These are phyloP conservation scores for Phyllotreta striolata DNA, from an alignment of 2,888 invertebrate species.

Conservation along the genomic window DNA sequence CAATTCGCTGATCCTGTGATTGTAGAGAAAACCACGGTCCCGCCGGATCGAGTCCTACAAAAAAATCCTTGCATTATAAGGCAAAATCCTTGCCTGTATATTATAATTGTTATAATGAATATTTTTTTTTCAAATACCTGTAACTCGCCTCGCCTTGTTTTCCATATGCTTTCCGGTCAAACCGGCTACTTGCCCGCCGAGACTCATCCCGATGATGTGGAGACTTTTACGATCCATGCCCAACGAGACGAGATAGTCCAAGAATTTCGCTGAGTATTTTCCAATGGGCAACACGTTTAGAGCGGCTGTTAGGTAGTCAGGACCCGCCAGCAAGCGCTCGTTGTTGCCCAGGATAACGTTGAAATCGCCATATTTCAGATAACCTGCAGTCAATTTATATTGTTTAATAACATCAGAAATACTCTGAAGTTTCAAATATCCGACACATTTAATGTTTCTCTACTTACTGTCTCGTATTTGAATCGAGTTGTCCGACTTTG, in stretches of 20 bases:
- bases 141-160: slow-evolving; percentile 41
- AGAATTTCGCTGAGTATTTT: slow-evolving; percentile 62
- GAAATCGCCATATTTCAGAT: slow-evolving; percentile 61
- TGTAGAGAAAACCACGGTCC: slow-evolving; percentile 33
- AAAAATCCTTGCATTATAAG: too few species aligned
- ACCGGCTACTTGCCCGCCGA: slow-evolving; percentile 61
- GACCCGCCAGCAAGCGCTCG: slow-evolving; percentile 63
- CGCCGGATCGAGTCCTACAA: slow-evolving; percentile 41
- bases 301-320: slow-evolving; percentile 64
- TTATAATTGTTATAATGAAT: too few species aligned
- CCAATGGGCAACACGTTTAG: slow-evolving; percentile 66
- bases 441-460: too few species aligned
- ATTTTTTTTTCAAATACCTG: too few species aligned
- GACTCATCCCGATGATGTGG: slow-evolving; percentile 58
- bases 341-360: slow-evolving; percentile 67
- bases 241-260: slow-evolving; percentile 65
- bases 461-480: slow-evolving; percentile 62
- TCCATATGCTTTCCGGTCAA: slow-evolving; percentile 64
- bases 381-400: slow-evolving; percentile 57
- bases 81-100: too few species aligned
- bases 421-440: too few species aligned
- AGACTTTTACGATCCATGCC: slow-evolving; percentile 54
- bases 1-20: slow-evolving; percentile 31
- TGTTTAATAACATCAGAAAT: slow-evolving; percentile 3
- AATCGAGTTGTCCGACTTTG: slow-evolving; percentile 62